Conservation (phyloP, 2,888 invertebrate genomes). For the Parnassius mnemosyne region DNA sequence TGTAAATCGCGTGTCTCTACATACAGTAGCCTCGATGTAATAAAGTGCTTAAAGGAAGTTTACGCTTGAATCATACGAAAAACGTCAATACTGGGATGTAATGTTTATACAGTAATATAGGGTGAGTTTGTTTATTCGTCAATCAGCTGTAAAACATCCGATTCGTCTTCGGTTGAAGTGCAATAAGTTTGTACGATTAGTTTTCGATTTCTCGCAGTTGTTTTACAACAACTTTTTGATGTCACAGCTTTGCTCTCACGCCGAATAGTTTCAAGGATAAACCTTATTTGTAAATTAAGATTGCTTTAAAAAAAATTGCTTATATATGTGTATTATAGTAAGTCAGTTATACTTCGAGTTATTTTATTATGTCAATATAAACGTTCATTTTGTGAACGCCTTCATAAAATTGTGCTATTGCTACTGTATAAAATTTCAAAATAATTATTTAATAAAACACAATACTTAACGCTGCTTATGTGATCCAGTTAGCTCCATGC, state of each 20-base stretch:
- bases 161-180: constrained; percentile 20
- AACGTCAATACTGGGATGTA: constrained; percentile 48
- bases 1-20: constrained; percentile 58
- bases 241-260: too few species aligned
- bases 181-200: constrained; percentile 2
- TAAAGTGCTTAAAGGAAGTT: constrained; percentile 47
- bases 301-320: too few species aligned
- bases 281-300: too few species aligned
- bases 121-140: constrained; percentile 64
- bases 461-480: too few species aligned
- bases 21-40: constrained; percentile 36
- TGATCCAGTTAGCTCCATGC: constrained; percentile 15
- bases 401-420: too few species aligned
- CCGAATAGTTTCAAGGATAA: too few species aligned
- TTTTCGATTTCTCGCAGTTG: not conserved
- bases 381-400: too few species aligned
- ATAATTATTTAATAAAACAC: too few species aligned
- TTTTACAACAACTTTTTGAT: not conserved
- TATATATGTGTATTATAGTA: too few species aligned
- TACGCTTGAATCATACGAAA: constrained; percentile 44
- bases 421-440: too few species aligned
- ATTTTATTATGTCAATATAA: too few species aligned
- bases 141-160: constrained; percentile 57
- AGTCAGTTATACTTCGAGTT: too few species aligned
- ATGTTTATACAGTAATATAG: constrained; percentile 52